phyloP scores from a whole-genome alignment of 2,113 vertebrate genomes.

The Sclerurus mexicanus region DNA sequence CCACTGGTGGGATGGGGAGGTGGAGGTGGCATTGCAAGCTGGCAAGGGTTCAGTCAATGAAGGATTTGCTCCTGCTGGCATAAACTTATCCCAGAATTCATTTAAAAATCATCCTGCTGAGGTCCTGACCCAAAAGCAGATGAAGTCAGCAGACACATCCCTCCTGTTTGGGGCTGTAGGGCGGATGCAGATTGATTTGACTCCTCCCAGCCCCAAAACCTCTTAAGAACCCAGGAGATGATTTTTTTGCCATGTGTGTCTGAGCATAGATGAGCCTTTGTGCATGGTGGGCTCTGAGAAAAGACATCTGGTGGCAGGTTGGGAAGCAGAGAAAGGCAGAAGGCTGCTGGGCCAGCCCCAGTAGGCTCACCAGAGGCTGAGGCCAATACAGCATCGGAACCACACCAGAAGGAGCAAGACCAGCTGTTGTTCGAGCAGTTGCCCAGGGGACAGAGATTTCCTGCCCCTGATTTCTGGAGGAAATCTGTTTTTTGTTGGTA shows the following conservation, averaged over 20 bases:
- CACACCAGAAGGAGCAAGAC: neutral
- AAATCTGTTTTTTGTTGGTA: conserved; percentile 24
- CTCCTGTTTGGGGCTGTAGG: fast-evolving
- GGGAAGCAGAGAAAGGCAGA: neutral
- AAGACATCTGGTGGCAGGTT: neutral
- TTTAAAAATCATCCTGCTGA: neutral
- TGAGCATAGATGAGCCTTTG: neutral
- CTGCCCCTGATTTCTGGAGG: neutral
- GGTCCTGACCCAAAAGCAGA: neutral
- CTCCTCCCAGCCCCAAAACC: neutral
- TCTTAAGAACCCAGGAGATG: neutral
- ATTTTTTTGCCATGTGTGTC: fast-evolving
- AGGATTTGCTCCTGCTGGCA: neutral
- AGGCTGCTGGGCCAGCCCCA: neutral
- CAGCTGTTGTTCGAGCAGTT: neutral
- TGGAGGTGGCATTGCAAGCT: neutral
- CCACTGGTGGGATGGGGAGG: fast-evolving
- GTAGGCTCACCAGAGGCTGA: neutral
- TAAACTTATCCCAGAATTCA: neutral
- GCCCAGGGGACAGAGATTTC: neutral
- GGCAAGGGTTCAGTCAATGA: fast-evolving
- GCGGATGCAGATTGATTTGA: fast-evolving
- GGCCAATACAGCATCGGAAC: neutral
- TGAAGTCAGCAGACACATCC: neutral
- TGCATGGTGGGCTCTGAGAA: neutral